Evolutionary conservation across 2,113 vertebrate genomes (phyloP).

Genomic region (Thoracochromis brauschi): DNA sequence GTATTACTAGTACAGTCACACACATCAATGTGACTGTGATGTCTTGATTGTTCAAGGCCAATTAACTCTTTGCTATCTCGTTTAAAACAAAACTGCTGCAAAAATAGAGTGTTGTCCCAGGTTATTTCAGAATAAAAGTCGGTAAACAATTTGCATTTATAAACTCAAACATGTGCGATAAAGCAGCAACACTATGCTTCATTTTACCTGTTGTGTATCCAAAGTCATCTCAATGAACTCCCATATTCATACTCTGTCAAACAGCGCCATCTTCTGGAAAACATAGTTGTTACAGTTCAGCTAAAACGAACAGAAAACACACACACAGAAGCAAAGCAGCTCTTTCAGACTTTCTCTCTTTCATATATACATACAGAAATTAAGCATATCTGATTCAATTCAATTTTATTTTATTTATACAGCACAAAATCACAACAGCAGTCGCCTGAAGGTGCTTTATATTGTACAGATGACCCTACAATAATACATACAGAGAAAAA

Average conservation of each 20-base stretch:
- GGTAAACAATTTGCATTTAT: background rate
- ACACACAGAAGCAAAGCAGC: background rate
- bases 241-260: background rate
- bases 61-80: background rate
- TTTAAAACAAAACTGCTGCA: background rate
- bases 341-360: background rate
- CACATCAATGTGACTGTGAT: background rate
- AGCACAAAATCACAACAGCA: background rate
- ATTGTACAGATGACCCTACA: background rate
- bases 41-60: background rate
- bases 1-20: background rate
- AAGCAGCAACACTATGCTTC: background rate
- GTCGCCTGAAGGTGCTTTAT: background rate
- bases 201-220: background rate
- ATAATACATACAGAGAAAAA: background rate
- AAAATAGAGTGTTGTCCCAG: background rate
- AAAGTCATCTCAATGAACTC: background rate
- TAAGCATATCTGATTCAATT: background rate
- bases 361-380: background rate
- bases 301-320: background rate
- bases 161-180: background rate
- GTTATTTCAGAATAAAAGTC: background rate
- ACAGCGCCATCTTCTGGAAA: background rate
- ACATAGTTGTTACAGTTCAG: rapidly evolving
- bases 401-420: background rate